These are phyloP conservation scores for Callaeas wilsoni DNA, from an alignment of 2,113 vertebrate genomes.

Conservation along the genomic window DNA sequence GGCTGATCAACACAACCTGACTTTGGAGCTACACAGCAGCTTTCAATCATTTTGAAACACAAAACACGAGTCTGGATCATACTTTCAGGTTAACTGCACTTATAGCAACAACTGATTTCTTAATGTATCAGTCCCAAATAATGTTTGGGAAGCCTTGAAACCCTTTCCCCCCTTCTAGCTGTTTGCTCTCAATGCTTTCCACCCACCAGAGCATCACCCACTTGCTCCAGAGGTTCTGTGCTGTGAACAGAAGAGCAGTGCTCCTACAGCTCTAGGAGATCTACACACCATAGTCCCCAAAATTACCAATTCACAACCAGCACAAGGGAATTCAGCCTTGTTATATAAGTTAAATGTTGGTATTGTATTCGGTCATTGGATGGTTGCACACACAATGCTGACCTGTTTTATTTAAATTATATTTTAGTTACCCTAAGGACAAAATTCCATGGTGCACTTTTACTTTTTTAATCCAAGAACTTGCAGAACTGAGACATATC, in stretches of 20 bases:
- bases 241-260: background rate
- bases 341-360: background rate
- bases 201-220: accelerated
- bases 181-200: background rate
- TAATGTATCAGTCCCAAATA: background rate
- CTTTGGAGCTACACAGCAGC: background rate
- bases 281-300: background rate
- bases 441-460: background rate
- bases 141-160: background rate
- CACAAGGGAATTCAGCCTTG: background rate
- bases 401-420: background rate
- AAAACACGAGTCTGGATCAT: background rate
- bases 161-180: background rate
- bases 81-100: background rate
- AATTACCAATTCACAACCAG: background rate
- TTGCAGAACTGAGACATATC: background rate
- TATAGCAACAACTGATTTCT: background rate
- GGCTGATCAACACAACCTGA: background rate
- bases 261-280: background rate
- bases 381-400: background rate
- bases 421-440: background rate
- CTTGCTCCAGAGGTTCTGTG: background rate
- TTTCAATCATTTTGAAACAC: background rate
- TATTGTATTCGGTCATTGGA: background rate
- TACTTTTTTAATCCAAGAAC: background rate